Base-by-base conservation (phyloP, 2,888 invertebrate genomes). In the Macropis europaea region DNA sequence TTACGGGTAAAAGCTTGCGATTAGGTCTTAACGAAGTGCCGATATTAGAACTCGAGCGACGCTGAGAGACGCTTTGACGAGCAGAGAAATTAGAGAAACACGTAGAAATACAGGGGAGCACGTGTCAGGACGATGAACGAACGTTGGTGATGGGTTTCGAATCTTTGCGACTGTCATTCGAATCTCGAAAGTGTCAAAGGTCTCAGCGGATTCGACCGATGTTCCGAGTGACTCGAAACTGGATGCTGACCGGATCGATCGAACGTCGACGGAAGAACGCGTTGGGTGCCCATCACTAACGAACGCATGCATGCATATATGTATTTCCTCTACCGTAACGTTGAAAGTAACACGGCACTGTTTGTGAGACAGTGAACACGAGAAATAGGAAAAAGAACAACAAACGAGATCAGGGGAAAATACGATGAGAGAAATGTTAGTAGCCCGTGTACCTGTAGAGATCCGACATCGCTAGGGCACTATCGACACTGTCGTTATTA, bases 1-100 rank as follows among this genome's bases (percentile, higher is more conserved):
- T 66, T 69, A 69, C 68, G 68, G 68, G 68, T 69, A 67, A 69
- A n/a, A 69, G 68, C 56, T 69, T 69, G 67, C 68, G 48, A 57
- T 50, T 69, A 69, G 50, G 67, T 69, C 24, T n/a, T 56, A 69
- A 69, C 67, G 22, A 68, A 66, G 67, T 67, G 42, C 66, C 67
- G 17, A 47, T 2, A 15, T 9, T 45, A 26, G 40, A 56, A 26
- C 50, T 38, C 48, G 40, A 57, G 38, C 57, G 19, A 66, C 50
- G 34, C 30, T 48, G n/a, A 19, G 30, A 26, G 53, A 47, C 19
- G 22, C 32, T 62, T 54, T 43, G 36, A 42, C 11, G n/a, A 52
- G 15, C 28, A 19, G 19, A 54, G 40, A 6, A 40, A 19, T 0
- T 17, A 22, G 9, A 40, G 22, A 24, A 22, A 24, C 3, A 22